Conservation (phyloP, 2,113 vertebrate species). For the Sitta europaea region DNA sequence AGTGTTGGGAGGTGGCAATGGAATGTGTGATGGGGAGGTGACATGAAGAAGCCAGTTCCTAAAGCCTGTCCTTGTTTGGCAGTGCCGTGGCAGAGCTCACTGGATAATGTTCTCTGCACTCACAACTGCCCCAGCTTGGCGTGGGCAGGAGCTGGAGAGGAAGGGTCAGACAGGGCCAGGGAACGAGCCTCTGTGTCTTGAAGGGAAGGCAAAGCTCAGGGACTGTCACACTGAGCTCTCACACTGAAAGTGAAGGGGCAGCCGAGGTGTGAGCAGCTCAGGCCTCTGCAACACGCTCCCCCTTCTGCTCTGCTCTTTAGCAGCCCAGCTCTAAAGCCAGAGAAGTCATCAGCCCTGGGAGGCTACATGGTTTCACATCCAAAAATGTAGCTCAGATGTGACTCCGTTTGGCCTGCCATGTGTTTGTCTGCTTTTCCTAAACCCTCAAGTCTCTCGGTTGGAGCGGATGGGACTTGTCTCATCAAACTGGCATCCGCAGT, state of each 20-base stretch:
- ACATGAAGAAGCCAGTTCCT: neutral
- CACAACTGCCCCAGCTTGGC: neutral
- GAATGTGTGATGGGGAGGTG: neutral
- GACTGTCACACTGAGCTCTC: neutral
- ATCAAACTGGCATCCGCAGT: neutral
- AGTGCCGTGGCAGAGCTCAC: neutral
- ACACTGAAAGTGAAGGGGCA: neutral
- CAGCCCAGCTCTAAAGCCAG: neutral
- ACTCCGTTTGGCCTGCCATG: neutral
- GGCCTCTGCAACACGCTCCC: rapidly evolving
- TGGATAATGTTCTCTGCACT: neutral
- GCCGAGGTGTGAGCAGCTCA: rapidly evolving
- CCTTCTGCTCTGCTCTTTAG: neutral
- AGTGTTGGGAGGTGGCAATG: neutral
- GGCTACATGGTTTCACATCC: neutral
- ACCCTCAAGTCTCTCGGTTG: neutral
- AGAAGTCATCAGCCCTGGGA: neutral
- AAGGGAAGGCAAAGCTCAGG: neutral
- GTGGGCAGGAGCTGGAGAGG: neutral
- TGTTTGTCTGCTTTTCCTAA: neutral
- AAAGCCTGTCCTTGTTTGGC: neutral
- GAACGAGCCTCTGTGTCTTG: neutral
- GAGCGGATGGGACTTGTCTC: neutral
- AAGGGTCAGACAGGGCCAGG: neutral
- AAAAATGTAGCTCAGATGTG: neutral